Base-by-base conservation (phyloP, 2,888 invertebrate genomes). In the Idaea dimidiata region DNA sequence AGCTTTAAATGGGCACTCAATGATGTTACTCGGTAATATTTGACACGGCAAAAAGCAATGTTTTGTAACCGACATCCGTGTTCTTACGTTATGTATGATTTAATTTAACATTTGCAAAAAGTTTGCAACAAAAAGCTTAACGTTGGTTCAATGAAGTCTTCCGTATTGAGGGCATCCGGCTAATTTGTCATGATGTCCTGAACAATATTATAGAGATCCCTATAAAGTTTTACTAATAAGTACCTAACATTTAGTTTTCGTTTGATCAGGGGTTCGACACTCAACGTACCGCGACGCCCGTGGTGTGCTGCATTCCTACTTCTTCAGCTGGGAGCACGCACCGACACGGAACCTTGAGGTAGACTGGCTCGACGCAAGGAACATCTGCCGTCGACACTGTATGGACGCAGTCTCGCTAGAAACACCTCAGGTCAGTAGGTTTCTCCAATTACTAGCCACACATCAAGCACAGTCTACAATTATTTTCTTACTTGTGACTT, bases 341-440 rank as follows among this genome's bases (percentile, higher is more conserved):
- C 96, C 97, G 1, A 97, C 97, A 31, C 94, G 96, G 74, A 95
- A 93, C 75, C 89, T 97, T 69, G 97, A 97, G 88, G 97, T 97
- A 1, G 97, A 97, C 83, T 97, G 97, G 97, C 89, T 98, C 61
- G 97, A 97, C 83, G 95, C 97, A 43, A 94, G 98, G 73, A 98
- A 98, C 88, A 97, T 97, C 80, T 98, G 98, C 89, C 95, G 98
- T 69, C 94, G 97, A 72, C 97, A 97, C 81, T 98, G 98, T 85
- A 98, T 98, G 98, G 98, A 98, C 88, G 97, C 97, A 74, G 97
- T 97, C 18, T 97, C 97, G 10, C 86, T 98, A 67, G 97, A 98
- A 89, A 97, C 97, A 8, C 97, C 97, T 16, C 97, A 97, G 89
- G 94, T 93, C 74, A 70, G 66, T 62, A 6, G n/a, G n/a, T 5